Conservation (phyloP, 2,113 vertebrate species). For the Otolemur garnettii region DNA sequence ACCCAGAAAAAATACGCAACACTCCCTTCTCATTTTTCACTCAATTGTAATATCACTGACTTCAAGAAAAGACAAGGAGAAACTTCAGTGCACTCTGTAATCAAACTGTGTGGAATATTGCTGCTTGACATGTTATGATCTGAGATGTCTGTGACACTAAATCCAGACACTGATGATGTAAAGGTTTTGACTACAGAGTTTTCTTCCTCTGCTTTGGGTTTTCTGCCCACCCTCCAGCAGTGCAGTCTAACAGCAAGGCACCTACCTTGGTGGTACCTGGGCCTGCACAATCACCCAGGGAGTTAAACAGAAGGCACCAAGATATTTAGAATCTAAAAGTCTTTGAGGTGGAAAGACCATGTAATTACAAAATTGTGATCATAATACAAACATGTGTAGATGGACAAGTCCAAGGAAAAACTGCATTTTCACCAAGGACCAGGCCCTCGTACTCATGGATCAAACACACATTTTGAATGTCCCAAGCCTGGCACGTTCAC, state of each 20-base stretch:
- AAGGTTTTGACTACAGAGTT: neutral
- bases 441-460: slow-evolving; percentile 34
- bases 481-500: slow-evolving; percentile 35
- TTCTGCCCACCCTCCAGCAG: neutral
- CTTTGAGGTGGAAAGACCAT: slow-evolving; percentile 57
- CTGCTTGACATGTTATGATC: slow-evolving; percentile 37
- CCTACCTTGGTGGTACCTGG: neutral
- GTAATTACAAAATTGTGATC: slow-evolving; percentile 79
- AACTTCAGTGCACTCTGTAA: slow-evolving; percentile 42
- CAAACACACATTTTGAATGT: slow-evolving; percentile 69
- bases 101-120: neutral
- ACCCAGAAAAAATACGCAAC: slow-evolving; percentile 4
- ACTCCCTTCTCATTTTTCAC: neutral
- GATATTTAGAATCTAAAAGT: slow-evolving; percentile 30
- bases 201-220: neutral
- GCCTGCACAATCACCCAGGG: neutral
- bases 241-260: neutral
- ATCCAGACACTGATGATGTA: neutral
- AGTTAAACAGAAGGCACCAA: slow-evolving; percentile 63
- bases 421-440: slow-evolving; percentile 69
- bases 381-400: slow-evolving; percentile 65
- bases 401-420: slow-evolving; percentile 57
- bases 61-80: neutral
- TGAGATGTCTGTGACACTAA: neutral
- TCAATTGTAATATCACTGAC: neutral